Conservation (phyloP, 2,797 vertebrate species). For the Malacoraja senta region DNA sequence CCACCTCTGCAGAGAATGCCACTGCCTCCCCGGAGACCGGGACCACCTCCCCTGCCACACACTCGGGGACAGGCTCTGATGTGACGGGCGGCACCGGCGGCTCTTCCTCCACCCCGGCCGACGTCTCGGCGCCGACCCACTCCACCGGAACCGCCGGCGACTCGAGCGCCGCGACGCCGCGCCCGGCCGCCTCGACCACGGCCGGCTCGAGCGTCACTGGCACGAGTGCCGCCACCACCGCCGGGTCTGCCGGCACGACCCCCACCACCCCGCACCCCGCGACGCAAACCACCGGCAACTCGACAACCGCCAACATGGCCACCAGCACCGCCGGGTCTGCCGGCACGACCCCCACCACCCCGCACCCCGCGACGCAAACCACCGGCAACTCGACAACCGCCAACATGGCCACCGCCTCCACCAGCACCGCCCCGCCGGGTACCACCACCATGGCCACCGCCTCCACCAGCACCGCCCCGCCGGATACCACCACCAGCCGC, state of each 20-base stretch:
- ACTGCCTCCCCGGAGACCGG: rapidly evolving
- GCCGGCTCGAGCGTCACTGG: not conserved
- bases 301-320: not conserved
- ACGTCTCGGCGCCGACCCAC: not conserved
- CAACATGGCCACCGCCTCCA: too few relatives aligned
- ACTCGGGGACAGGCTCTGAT: too few relatives aligned
- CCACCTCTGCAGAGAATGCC: too few relatives aligned
- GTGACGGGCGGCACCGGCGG: too few relatives aligned
- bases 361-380: not conserved
- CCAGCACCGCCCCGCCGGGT: too few relatives aligned
- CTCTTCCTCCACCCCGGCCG: too few relatives aligned
- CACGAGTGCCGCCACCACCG: not conserved
- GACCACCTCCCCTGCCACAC: not conserved
- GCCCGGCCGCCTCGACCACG: not conserved
- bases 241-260: not conserved
- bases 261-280: not conserved
- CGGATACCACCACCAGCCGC: not conserved
- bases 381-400: not conserved
- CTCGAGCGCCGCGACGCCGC: not conserved
- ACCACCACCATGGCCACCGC: too few relatives aligned
- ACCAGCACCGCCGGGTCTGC: not conserved
- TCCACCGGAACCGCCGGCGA: not conserved
- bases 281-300: not conserved
- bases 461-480: not conserved
- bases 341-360: too few relatives aligned